Evolutionary conservation across 1,140 invertebrate genomes (phyloP), one percentile per base, ranked within the genome.

Genomic region (Neodiprion virginianus): DNA sequence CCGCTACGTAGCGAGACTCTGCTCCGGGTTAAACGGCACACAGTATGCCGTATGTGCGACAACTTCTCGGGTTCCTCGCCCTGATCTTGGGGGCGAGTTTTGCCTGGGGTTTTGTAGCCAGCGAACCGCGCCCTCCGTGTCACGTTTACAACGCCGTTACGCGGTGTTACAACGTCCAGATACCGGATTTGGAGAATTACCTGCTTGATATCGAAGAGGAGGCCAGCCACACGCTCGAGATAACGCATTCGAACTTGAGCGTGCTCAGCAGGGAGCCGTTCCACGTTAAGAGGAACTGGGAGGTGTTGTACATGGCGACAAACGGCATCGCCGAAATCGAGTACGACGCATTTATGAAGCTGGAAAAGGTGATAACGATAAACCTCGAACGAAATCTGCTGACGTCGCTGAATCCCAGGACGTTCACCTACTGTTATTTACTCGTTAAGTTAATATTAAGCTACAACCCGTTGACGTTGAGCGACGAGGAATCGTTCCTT

Each of bases 51-150:
- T 21, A 11, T 47, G 21, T 21, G 17, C 23, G 11, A 14, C 21
- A 17, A 7, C 23, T 47, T 69, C 14, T 69, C 67, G 14, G 10
- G 11, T 23, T 47, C 5, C 67, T 69, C 67, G 67, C 67, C 67
- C 67, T 69, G 14, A 69, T 69, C 4, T 47, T 69, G 21, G 67
- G 67, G 67, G 67, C 67, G 67, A 69, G 67, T 69, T 69, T 69
- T 12, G 7, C 40, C 40, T 11, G 5, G 67, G 67, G 3, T 21
- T 21, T 69, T 12, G 8, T 47, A 11, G 23, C 8, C 5, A 21
- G 40, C 12, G 11, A 12, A 47, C 21, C 67, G 67, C 11, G 67
- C 11, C 17, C 11, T 17, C 67, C 67, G 17, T 69, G 67, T 23
- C 67, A 69, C 67, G 67, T 69, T 47, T 21, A 69, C 67, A 47